Evolutionary conservation across 2,797 vertebrate species (phyloP).

Genomic region (Leptodactylus fallax): DNA sequence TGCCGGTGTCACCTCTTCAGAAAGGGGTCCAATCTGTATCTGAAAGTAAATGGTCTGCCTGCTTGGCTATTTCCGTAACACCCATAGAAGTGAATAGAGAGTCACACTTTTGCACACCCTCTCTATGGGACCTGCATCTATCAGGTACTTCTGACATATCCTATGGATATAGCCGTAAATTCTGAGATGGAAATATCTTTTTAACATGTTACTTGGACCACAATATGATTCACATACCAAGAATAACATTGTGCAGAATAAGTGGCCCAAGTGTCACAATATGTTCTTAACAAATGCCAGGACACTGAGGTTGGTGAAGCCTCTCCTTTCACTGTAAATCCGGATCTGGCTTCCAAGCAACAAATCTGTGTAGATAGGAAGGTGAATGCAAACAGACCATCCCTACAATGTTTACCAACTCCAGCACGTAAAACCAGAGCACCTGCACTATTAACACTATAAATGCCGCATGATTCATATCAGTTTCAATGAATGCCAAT

Average conservation of each 20-base stretch:
- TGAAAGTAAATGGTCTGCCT: too few species aligned
- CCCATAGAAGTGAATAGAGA: too few species aligned
- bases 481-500: not conserved
- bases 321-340: conserved; percentile 3
- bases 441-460: not conserved
- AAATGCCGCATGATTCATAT: not conserved
- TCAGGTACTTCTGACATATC: too few species aligned
- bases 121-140: too few species aligned
- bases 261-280: not conserved
- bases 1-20: too few species aligned
- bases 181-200: too few species aligned
- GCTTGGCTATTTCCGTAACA: too few species aligned
- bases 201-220: too few species aligned
- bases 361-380: not conserved
- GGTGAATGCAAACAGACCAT: not conserved
- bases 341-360: not conserved
- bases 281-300: not conserved
- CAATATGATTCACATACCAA: too few species aligned
- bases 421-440: not conserved
- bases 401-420: not conserved
- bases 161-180: too few species aligned
- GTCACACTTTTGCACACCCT: too few species aligned
- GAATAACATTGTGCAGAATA: not conserved
- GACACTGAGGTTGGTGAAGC: not conserved
- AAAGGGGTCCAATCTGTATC: too few species aligned